phyloP scores from a whole-genome alignment of 2,888 invertebrate genomes.

The Stratiomys singularior region DNA sequence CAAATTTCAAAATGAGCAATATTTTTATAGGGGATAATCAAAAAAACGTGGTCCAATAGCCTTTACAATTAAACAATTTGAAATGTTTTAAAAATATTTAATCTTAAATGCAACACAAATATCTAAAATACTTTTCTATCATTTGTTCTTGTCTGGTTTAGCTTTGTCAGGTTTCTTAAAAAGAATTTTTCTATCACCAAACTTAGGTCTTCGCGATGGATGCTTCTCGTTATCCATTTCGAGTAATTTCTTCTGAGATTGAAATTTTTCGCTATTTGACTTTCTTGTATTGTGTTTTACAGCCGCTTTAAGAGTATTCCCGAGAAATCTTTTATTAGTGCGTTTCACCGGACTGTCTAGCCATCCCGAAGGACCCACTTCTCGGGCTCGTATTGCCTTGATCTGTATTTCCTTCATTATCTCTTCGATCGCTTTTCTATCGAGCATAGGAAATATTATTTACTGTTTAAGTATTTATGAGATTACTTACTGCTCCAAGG shows the following conservation, averaged over 20 bases:
- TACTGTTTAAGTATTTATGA: not conserved
- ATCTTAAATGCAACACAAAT: not conserved
- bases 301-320: conserved; percentile 67
- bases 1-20: too few relatives aligned
- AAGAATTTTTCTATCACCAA: conserved; percentile 47
- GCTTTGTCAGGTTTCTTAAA: conserved; percentile 20
- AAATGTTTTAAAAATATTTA: too few relatives aligned
- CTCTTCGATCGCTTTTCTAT: conserved; percentile 71
- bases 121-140: too few relatives aligned
- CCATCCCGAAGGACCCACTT: conserved; percentile 72
- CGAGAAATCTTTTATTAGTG: conserved; percentile 69
- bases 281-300: conserved; percentile 67
- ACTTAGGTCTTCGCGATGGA: conserved; percentile 45
- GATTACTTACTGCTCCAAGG: not conserved
- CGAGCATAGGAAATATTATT: too few relatives aligned
- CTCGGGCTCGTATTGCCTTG: conserved; percentile 71
- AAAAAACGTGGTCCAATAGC: too few relatives aligned
- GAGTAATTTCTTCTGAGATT: conserved; percentile 46
- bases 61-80: too few relatives aligned
- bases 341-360: conserved; percentile 67
- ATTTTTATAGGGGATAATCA: too few relatives aligned
- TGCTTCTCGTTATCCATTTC: conserved; percentile 46
- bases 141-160: not conserved
- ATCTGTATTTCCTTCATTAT: conserved; percentile 71
- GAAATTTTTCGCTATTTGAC: conserved; percentile 38